These are phyloP conservation scores for Thunnus albacares DNA, from an alignment of 2,797 vertebrate genomes.

Conservation along the genomic window DNA sequence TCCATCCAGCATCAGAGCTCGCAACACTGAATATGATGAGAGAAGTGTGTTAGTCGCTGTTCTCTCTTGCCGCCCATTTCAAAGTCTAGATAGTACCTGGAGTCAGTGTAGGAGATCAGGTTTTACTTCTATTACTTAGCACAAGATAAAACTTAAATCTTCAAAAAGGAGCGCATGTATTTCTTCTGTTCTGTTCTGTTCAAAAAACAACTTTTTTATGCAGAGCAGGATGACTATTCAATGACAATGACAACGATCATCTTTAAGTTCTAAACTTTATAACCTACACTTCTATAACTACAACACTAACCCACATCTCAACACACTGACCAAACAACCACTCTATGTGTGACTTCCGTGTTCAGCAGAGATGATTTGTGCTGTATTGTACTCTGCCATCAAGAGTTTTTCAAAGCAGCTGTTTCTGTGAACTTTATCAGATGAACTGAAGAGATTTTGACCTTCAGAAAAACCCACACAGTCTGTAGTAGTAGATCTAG, in stretches of 20 bases:
- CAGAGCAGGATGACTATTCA: too few relatives aligned
- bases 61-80: background rate
- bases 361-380: conserved; percentile 3
- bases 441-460: conserved; percentile 30
- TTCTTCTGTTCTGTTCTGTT: background rate
- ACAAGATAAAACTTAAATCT: background rate
- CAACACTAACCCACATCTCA: conserved; percentile 1
- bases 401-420: conserved; percentile 25
- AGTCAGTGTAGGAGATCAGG: background rate
- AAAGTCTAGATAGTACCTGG: background rate
- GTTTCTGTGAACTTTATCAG: conserved; percentile 64
- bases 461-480: conserved; percentile 37
- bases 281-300: background rate
- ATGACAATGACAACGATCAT: too few relatives aligned
- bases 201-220: too few relatives aligned
- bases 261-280: too few relatives aligned
- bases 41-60: conserved; percentile 15
- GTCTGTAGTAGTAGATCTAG: conserved; percentile 43
- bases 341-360: conserved; percentile 32
- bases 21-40: conserved; percentile 44
- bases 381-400: background rate
- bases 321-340: conserved; percentile 6
- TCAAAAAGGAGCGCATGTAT: background rate
- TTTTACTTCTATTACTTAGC: conserved; percentile 2
- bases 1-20: conserved; percentile 53